These are phyloP conservation scores for Empidonax traillii DNA, from an alignment of 2,113 vertebrate genomes.

Conservation along the genomic window DNA sequence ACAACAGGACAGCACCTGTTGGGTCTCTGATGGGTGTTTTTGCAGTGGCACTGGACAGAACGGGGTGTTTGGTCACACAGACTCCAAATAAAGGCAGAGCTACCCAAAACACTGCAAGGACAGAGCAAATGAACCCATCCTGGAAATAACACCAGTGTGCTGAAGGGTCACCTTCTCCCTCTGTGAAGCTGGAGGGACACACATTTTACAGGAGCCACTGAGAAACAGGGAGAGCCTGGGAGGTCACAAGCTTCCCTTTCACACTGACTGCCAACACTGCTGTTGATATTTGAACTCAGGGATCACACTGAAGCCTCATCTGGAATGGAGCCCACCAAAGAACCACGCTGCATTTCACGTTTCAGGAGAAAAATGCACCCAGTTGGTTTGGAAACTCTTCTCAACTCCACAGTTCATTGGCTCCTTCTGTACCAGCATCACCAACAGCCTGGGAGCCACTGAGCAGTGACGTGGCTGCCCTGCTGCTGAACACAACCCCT, in stretches of 20 bases:
- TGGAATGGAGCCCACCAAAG: not conserved
- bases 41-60: not conserved
- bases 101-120: not conserved
- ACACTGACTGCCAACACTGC: not conserved
- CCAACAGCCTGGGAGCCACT: not conserved
- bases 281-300: not conserved
- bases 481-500: not conserved
- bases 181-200: not conserved
- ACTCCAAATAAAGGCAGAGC: not conserved
- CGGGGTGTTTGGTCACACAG: not conserved
- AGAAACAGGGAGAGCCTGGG: not conserved
- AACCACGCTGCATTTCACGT: not conserved
- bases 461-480: not conserved
- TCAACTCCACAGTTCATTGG: not conserved
- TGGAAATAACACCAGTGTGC: not conserved
- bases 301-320: not conserved
- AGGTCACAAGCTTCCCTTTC: not conserved
- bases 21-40: not conserved
- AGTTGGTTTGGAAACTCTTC: not conserved
- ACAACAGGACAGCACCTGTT: not conserved
- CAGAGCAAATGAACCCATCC: not conserved
- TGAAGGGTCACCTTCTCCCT: not conserved
- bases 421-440: not conserved
- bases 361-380: not conserved
- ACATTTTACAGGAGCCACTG: not conserved